Percentiles rank a stretch among this genome's conserved stretches.
These are phyloP conservation scores for Cataglyphis livida DNA, from an alignment of 2,888 invertebrate species.

Conservation along the genomic window DNA sequence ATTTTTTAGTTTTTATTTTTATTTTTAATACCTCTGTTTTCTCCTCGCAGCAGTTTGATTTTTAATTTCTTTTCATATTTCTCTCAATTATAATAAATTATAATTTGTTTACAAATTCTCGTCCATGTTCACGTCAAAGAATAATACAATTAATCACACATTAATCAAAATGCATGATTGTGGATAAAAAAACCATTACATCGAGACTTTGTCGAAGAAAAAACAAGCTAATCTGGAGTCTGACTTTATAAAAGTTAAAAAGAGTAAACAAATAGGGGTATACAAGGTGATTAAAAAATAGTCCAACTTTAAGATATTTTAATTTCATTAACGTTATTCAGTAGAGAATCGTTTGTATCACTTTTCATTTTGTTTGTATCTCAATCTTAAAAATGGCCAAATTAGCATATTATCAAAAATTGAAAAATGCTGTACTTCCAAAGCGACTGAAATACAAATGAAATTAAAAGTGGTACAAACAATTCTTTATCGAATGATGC, in stretches of 20 bases:
- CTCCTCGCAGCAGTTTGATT: not conserved
- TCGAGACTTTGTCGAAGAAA: not conserved
- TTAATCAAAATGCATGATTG: not conserved
- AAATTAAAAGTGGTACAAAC: not conserved
- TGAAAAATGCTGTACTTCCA: not conserved
- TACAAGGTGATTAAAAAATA: too few species aligned
- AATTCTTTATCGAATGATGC: not conserved
- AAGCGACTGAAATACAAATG: not conserved
- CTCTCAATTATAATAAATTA: not conserved
- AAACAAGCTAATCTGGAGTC: not conserved
- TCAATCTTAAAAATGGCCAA: too few species aligned
- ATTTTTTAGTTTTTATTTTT: not conserved
- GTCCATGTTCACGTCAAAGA: not conserved
- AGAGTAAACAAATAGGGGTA: too few species aligned
- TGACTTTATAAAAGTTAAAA: not conserved
- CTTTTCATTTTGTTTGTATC: too few species aligned
- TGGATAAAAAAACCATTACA: not conserved
- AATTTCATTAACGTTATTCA: too few species aligned
- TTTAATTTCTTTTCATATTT: constrained; percentile 10
- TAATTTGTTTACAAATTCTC: not conserved
- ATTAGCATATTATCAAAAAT: not conserved
- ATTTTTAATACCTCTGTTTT: not conserved
- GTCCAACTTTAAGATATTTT: too few species aligned
- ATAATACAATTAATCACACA: not conserved
- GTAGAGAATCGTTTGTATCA: too few species aligned